Conservation (phyloP, 2,888 invertebrate species). For the Ligdia adustata region DNA sequence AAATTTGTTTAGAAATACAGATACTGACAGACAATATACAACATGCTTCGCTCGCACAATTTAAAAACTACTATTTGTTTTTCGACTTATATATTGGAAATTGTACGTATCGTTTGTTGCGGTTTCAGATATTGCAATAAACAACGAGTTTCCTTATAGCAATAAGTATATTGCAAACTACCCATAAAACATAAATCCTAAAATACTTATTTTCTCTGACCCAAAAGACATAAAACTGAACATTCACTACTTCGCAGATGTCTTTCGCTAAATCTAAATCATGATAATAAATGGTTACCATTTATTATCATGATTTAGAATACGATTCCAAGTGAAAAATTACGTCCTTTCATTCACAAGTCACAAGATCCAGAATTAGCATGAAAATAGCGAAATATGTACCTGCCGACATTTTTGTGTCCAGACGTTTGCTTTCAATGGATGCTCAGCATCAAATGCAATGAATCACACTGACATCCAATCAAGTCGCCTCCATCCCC, state of each 20-base stretch:
- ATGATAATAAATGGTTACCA: too few relatives aligned
- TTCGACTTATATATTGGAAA: too few relatives aligned
- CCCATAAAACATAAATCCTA: conserved; percentile 11
- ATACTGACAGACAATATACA: too few relatives aligned
- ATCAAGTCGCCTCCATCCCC: conserved; percentile 52
- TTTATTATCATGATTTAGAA: conserved; percentile 22
- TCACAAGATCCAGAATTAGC: conserved; percentile 16
- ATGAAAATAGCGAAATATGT: conserved; percentile 35
- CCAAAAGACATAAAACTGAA: conserved; percentile 20
- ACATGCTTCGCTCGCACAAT: too few relatives aligned
- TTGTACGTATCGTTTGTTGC: too few relatives aligned
- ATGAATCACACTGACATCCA: conserved; percentile 53
- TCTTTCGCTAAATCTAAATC: too few relatives aligned
- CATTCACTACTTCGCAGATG: conserved; percentile 15
- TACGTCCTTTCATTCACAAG: conserved; percentile 15
- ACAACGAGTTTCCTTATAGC: not conserved
- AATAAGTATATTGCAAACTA: not conserved
- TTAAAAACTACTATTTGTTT: too few relatives aligned
- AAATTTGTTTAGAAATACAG: too few relatives aligned
- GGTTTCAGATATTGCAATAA: conserved; percentile 4
- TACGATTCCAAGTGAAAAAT: conserved; percentile 24
- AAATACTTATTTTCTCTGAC: conserved; percentile 5
- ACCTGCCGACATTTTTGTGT: conserved; percentile 76
- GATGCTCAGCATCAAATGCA: conserved; percentile 50
- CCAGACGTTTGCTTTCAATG: conserved; percentile 50